Base-by-base conservation (phyloP, 2,888 invertebrate species). In the Eucera pruinosa region DNA sequence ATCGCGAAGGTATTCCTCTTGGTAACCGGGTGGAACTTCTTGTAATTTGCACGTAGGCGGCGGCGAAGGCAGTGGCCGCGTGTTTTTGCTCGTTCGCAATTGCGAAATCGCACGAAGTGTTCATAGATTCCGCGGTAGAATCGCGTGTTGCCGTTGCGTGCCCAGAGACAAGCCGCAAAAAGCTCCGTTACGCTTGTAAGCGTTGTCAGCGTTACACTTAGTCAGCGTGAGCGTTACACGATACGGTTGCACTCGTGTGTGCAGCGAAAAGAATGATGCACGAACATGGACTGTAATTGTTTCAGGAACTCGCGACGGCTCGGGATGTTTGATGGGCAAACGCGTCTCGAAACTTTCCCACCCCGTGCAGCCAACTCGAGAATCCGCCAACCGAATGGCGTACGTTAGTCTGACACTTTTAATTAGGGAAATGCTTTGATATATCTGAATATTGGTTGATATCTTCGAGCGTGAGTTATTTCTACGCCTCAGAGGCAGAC, bases 161-260 rank as follows among this genome's bases (percentile, higher is more conserved):
- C 18, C 76, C 67, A 47, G 54, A 67, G 78, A 78, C 78, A 78
- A 71, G 48, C 67, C 62, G 69, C 69, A 80, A 80, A 80, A 80
- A 80, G 73, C 69, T 78, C 43, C 25, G 78, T 71, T 78, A 78
- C 77, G 78, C 78, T 77, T 64, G 78, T 77, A 78, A 71, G 67
- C 58, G 60, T 58, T 78, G 78, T 78, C 78, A 78, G 78, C 77
- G 70, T 70, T 66, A 62, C 65, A 60, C 78, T 78, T 78, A 65
- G 52, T 23, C 52, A n/a, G n/a, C 20, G 18, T 7, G 11, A n/a
- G 52, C 54, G 60, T 75, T 78, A 75, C 30, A 58, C 67, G 75
- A 58, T 74, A 67, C 48, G 68, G 52, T 52, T 39, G 13, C 18
- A 39, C 23, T 23, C 13, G 39, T 2, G 39, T 18, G 11, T 13